Evolutionary conservation across 2,113 vertebrate genomes (phyloP), one percentile per base, ranked within the genome.

Genomic region (Thunnus thynnus): DNA sequence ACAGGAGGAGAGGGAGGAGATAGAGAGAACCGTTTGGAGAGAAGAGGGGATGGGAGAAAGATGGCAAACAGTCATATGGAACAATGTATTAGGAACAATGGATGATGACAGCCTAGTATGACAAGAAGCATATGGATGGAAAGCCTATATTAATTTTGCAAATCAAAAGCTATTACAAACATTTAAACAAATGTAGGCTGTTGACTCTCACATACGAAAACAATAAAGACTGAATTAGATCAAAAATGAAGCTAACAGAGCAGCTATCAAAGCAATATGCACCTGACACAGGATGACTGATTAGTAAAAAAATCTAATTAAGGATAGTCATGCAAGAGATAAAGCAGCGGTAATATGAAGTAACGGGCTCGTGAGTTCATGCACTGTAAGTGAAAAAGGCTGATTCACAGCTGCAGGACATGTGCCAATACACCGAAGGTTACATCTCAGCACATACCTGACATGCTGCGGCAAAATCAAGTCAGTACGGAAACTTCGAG

Each of bases 11-110:
- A 61, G 63, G 55, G 64, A 36, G 36, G 7, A 41, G 7, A 36
- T 6, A 41, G 36, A 41, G 36, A 41, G 36, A 51, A 62, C 16
- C 62, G 72, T 56, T 72, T 66, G 58, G 70, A 69, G 73, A 64
- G 44, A 46, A 36, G 46, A 56, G 54, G 71, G 46, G 70, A 60
- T 3, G 13, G 64, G 22, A 63, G 32, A 78, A 79, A 70, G 71
- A 82, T 72, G 50, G 76, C 67, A 74, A 76, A 81, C 32, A n/a
- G 75, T 85, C 74, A 85, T 72, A 63, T 71, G 51, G 61, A 90
- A 77, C 84, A 90, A 84, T 67, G 48, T 50, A 86, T 85, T 84
- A 90, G 72, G 72, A 75, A 84, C 78, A 79, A 90, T 70, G 85
- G 82, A 80, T 76, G 69, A 84, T 76, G 90, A 85, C 72, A 82